Evolutionary conservation across 2,888 invertebrate species (phyloP).

Genomic region (Hydrotaea cyrtoneurina): DNA sequence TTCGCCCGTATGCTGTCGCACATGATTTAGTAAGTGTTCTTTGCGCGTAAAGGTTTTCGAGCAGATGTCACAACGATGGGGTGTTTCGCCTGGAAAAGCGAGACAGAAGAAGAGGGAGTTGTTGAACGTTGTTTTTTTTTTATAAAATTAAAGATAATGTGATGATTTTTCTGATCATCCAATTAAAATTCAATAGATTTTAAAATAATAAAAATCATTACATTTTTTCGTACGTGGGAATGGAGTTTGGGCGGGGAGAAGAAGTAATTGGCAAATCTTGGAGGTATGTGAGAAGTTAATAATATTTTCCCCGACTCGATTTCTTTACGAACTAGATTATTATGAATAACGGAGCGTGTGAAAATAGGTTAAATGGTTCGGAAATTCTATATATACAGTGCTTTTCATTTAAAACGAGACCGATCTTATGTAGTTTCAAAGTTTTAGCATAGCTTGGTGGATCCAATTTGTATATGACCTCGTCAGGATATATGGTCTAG

Average conservation of each 20-base stretch:
- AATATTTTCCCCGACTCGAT: not conserved
- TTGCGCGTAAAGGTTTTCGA: constrained; percentile 93
- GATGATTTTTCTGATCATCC: constrained; percentile 32
- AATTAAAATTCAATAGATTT: constrained; percentile 35
- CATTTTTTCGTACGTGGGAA: not conserved
- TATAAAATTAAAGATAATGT: constrained; percentile 7
- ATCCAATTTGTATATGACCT: too few relatives aligned
- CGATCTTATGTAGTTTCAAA: too few relatives aligned
- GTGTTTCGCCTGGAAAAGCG: constrained; percentile 86
- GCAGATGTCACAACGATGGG: constrained; percentile 92
- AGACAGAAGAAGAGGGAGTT: constrained; percentile 27
- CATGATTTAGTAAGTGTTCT: constrained; percentile 93
- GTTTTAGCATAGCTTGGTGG: too few relatives aligned
- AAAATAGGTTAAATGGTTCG: not conserved
- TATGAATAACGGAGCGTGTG: not conserved
- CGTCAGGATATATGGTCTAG: too few relatives aligned
- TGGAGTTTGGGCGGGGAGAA: not conserved
- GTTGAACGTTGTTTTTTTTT: constrained; percentile 18
- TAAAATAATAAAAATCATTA: constrained; percentile 2
- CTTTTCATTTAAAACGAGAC: not conserved
- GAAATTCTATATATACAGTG: not conserved
- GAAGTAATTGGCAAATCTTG: not conserved
- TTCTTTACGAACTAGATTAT: not conserved
- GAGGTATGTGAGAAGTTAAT: not conserved
- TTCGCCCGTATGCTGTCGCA: constrained; percentile 90